Conservation (phyloP, 2,888 invertebrate genomes). For the Oxystoma pomonae region DNA sequence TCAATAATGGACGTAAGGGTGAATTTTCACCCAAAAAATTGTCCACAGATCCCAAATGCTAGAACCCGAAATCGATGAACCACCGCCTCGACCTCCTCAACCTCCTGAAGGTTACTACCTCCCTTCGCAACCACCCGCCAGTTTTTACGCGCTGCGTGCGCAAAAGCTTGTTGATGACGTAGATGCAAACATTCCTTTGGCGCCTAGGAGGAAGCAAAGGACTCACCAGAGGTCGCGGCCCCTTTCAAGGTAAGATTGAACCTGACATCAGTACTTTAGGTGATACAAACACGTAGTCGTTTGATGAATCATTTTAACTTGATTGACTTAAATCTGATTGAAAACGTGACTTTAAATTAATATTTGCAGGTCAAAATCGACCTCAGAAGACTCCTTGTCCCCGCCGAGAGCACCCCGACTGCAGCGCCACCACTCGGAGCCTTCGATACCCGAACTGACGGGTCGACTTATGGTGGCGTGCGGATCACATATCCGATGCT, state of each 20-base stretch:
- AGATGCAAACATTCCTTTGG: conserved; percentile 43
- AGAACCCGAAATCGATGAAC: conserved; percentile 40
- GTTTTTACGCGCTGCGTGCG: conserved; percentile 43
- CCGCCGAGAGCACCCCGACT: conserved; percentile 23
- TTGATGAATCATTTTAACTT: neutral
- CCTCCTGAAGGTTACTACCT: conserved; percentile 44
- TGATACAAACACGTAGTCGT: too few species aligned
- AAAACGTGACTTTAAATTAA: too few species aligned
- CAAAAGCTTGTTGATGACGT: conserved; percentile 39
- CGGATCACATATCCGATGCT: conserved; percentile 59
- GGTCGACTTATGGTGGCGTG: conserved; percentile 68
- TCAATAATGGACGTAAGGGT: too few species aligned
- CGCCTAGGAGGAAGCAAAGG: conserved; percentile 50
- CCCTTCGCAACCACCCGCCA: conserved; percentile 46
- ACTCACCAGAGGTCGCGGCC: conserved; percentile 43
- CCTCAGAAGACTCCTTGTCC: conserved; percentile 35
- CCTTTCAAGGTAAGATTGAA: conserved; percentile 25
- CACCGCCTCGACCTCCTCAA: conserved; percentile 43
- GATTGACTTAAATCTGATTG: too few species aligned
- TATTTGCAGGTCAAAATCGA: conserved; percentile 34
- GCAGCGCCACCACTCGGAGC: conserved; percentile 52
- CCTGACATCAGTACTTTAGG: too few species aligned
- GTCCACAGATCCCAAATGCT: conserved; percentile 17
- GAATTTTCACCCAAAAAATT: too few species aligned
- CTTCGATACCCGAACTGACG: conserved; percentile 64